Evolutionary conservation across 1,140 invertebrate species (phyloP), one percentile per base, ranked within the genome.

Genomic region (Bombus huntii): DNA sequence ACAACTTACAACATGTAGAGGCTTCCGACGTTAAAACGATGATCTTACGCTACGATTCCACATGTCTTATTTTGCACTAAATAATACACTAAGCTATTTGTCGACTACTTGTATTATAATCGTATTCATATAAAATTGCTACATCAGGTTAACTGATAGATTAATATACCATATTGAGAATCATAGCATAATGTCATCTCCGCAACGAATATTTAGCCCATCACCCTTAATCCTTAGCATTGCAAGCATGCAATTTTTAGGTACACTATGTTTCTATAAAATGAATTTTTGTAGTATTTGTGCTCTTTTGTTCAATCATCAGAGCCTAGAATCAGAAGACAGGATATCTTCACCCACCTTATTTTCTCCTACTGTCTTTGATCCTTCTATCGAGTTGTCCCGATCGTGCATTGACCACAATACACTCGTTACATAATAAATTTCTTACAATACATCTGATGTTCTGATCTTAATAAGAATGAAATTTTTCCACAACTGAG

Each of bases 261-360:
- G 88, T 91, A 91, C 90, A 93, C 92, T 93, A 91, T 87, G 47
- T 79, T 71, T 91, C 90, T 91, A 91, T 90, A 31, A 84, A 77
- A 87, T 90, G 73, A 85, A 89, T 76, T 81, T 81, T 87, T 81
- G 65, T 85, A 83, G 53, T 78, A 88, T 90, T 75, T 86, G 89
- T 77, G 80, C 80, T 88, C 74, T 68, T 82, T 90, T 53, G 59
- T 90, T 81, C 78, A 34, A 83, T 81, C 86, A 59, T 87, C 77
- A 85, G 75, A 76, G 81, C 82, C 79, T 89, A 92, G 86, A 92
- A 91, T 85, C 89, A 85, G 91, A 92, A 93, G 85, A 92, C 88
- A 93, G 88, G 89, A 94, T 93, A 73, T 93, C 92, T 89, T 93
- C 94, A 95, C 94, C 94, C 94, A 95, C 94, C 94, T 94, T 94